phyloP scores from a whole-genome alignment of 2,888 invertebrate species.

The Monochamus alternatus region DNA sequence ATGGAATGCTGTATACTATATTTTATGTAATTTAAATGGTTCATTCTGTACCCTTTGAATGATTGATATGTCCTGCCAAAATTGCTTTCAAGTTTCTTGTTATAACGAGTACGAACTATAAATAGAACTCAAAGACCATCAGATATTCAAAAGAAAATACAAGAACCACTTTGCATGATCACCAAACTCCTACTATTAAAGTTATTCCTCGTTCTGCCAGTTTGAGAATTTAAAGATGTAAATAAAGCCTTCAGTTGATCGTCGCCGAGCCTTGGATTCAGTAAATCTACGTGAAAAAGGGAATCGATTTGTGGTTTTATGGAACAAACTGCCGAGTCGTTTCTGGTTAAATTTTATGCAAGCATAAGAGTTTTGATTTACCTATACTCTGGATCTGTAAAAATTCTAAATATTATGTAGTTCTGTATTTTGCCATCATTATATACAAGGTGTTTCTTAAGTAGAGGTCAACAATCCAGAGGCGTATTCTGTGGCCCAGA shows the following conservation, averaged over 20 bases:
- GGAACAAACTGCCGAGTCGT: not conserved
- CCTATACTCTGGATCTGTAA: too few relatives aligned
- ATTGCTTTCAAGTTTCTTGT: constrained; percentile 6
- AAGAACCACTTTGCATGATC: constrained; percentile 18
- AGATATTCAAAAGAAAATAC: constrained; percentile 14
- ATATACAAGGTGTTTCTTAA: too few relatives aligned
- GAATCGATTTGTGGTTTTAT: constrained; percentile 35
- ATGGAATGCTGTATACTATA: too few relatives aligned
- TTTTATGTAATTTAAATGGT: too few relatives aligned
- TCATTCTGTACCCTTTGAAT: too few relatives aligned
- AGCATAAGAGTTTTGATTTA: constrained; percentile 17
- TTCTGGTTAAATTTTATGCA: constrained; percentile 27
- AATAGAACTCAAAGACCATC: constrained; percentile 20
- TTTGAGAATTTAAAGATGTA: constrained; percentile 34
- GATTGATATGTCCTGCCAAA: not conserved
- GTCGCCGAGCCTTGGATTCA: constrained; percentile 2
- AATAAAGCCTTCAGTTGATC: constrained; percentile 29
- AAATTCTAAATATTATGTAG: too few relatives aligned
- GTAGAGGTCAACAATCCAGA: too few relatives aligned
- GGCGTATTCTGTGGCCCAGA: too few relatives aligned
- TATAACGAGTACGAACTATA: not conserved
- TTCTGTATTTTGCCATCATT: too few relatives aligned
- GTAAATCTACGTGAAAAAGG: constrained; percentile 36
- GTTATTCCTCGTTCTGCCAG: constrained; percentile 40
- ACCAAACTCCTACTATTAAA: constrained; percentile 39